phyloP scores from a whole-genome alignment of 2,113 vertebrate genomes.

The Limanda limanda region DNA sequence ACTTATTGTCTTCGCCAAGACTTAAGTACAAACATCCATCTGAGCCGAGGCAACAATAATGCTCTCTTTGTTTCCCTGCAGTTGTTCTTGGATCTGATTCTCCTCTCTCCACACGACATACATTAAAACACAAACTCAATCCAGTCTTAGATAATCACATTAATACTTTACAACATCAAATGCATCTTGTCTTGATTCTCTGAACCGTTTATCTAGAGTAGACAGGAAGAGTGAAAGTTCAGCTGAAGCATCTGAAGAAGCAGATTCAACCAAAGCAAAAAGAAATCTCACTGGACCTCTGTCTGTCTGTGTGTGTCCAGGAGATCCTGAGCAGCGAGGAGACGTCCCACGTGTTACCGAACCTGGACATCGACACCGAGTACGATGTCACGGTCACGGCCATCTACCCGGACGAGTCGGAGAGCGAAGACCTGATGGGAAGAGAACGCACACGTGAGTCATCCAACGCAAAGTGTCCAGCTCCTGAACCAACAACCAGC shows the following conservation, averaged over 20 bases:
- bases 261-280: too few species aligned
- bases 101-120: too few species aligned
- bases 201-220: too few species aligned
- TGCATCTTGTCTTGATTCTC: too few species aligned
- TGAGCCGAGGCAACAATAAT: constrained; percentile 22
- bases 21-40: constrained; percentile 36
- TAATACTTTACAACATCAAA: too few species aligned
- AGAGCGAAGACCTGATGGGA: constrained; percentile 92
- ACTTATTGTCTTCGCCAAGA: not conserved
- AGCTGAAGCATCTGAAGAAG: too few species aligned
- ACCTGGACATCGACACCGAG: constrained; percentile 89
- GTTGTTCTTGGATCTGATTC: not conserved
- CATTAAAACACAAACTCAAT: too few species aligned
- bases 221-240: too few species aligned
- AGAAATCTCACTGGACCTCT: not conserved
- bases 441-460: constrained; percentile 90
- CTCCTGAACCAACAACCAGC: not conserved
- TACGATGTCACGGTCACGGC: constrained; percentile 92
- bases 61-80: constrained; percentile 37
- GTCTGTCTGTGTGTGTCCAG: constrained; percentile 65
- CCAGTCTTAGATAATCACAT: too few species aligned
- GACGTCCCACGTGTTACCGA: constrained; percentile 84
- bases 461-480: accelerated
- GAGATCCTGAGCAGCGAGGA: constrained; percentile 88
- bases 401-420: constrained; percentile 97